phyloP scores from a whole-genome alignment of 2,888 invertebrate species.

The Perizoma affinitatum region DNA sequence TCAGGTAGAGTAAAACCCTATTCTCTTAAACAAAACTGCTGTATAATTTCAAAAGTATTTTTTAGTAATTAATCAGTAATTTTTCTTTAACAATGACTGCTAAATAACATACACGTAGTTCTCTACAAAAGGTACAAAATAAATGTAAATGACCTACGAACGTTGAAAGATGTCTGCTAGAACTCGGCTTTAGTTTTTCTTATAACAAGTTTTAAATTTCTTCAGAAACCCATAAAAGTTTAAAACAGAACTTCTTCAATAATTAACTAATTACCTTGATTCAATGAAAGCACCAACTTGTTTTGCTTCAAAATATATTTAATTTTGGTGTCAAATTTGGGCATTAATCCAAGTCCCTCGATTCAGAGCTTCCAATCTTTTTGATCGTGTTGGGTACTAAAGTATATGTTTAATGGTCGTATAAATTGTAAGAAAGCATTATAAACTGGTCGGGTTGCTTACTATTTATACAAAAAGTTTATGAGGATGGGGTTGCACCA shows the following conservation, averaged over 20 bases:
- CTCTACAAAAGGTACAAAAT: neutral
- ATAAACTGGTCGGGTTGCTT: constrained; percentile 38
- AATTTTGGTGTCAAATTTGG: constrained; percentile 31
- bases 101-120: no score
- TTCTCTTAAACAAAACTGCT: no score
- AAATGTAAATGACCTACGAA: neutral
- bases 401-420: constrained; percentile 5
- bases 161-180: constrained; percentile 10
- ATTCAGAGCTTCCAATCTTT: constrained; percentile 7
- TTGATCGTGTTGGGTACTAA: neutral
- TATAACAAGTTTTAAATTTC: constrained; percentile 20
- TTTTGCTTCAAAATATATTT: constrained; percentile 33
- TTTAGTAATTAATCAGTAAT: no score
- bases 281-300: constrained; percentile 26
- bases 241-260: constrained; percentile 25
- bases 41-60: no score
- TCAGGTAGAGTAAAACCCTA: neutral
- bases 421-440: constrained; percentile 40
- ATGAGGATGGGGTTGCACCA: constrained; percentile 58
- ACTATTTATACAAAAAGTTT: constrained; percentile 45
- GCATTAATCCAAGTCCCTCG: constrained; percentile 30
- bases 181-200: constrained; percentile 12
- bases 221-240: constrained; percentile 25
- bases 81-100: no score
- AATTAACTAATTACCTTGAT: constrained; percentile 23